Base-by-base conservation (phyloP, 2,888 invertebrate species). In the Amphipoea oculea region DNA sequence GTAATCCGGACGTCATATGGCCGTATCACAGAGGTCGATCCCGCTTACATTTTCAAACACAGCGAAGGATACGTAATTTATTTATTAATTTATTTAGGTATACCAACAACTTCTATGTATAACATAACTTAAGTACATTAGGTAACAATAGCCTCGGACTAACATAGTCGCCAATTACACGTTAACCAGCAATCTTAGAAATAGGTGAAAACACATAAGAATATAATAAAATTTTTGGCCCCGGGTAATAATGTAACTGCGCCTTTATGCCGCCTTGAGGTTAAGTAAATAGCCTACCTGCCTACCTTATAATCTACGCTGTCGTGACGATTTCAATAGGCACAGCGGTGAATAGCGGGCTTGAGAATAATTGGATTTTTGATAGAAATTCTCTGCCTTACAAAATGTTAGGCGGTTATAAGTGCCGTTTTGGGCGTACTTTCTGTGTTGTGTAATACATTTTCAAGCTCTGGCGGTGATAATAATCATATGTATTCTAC, bases 351-450 rank as follows among this genome's bases (percentile, higher is more conserved):
- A 83, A 84, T 84, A 82, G 72, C 62, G 17, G 57, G 40, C 83
- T 83, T 67, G 81, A 83, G 85, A 78, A 83, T 83, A 83, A 83
- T 83, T 83, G 85, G 83, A 81, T 83, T 81, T 85, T 81, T 81
- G 75, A 81, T 85, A 83, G 83, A 83, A 83, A 81, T 85, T 72
- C 81, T 45, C 40, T 40, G 42, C 82, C 67, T 71, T 71, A 67
- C n/a, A 75, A 85, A 85, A 81, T 60, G 29, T 68, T 48, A 51
- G 79, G 63, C 67, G 36, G 66, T 79, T 68, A 45, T 73, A 69
- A 80, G 69, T 73, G 45, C 62, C 71, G 51, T 62, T 68, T 67
- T 63, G 81, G 67, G 51, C 12, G 40, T 51, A 45, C 36, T 70
- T 73, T 48, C 66, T 79, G 63, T 84, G 36, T 73, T 73, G 45